Evolutionary conservation across 2,113 vertebrate genomes (phyloP).

Genomic region (Pogonocichla stellata): DNA sequence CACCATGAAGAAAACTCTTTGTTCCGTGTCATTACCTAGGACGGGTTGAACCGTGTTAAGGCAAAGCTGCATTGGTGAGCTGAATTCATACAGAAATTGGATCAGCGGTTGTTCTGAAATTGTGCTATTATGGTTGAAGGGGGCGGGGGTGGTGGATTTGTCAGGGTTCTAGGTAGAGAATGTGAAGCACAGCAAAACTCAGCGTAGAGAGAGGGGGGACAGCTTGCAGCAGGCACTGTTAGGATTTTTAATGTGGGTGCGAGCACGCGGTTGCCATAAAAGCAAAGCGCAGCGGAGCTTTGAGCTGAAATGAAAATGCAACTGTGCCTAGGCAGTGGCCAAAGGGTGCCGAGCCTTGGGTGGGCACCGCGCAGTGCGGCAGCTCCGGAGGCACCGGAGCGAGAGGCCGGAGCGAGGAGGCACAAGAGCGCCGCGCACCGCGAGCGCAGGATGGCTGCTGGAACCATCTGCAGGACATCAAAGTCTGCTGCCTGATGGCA

Average conservation of each 20-base stretch:
- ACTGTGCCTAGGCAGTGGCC: background rate
- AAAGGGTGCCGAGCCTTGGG: conserved; percentile 6
- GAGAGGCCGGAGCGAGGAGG: conserved; percentile 51
- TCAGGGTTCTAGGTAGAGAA: conserved; percentile 52
- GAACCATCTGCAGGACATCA: conserved; percentile 84
- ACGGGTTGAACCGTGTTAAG: conserved; percentile 59
- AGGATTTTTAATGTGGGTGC: conserved; percentile 35
- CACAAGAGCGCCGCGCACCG: conserved; percentile 48
- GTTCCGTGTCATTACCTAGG: conserved; percentile 67
- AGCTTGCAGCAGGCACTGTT: background rate
- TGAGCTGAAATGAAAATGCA: conserved; percentile 5
- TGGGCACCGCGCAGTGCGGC: background rate
- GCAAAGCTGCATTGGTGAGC: conserved; percentile 52
- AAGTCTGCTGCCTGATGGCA: conserved; percentile 81
- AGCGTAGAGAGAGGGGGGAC: rapidly evolving
- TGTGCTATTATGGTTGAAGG: background rate
- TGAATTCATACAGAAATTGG: conserved; percentile 47
- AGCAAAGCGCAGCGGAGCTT: background rate
- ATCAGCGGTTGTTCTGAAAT: conserved; percentile 50
- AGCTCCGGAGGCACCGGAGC: conserved; percentile 20
- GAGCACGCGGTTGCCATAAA: background rate
- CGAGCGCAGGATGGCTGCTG: conserved; percentile 73
- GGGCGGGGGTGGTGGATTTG: background rate
- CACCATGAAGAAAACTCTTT: conserved; percentile 69
- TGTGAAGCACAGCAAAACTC: background rate